Base-by-base conservation (phyloP, 2,888 invertebrate genomes). In the Augiades crinisus region DNA sequence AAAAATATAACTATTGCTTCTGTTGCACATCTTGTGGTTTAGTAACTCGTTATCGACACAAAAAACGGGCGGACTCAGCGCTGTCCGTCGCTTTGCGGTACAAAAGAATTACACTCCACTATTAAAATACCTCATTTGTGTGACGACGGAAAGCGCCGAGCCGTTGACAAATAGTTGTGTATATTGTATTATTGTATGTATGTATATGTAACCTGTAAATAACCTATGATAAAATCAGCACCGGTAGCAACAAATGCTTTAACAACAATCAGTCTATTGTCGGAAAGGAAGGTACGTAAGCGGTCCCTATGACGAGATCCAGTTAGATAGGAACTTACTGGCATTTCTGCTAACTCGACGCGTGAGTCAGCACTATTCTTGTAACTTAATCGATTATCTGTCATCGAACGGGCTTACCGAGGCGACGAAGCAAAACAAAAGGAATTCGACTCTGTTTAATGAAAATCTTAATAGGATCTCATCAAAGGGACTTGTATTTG, bases 201-300 rank as follows among this genome's bases (percentile, higher is more conserved):
- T 74, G 75, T 80, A 81, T 76, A 79, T 87, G 83, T 86, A 86
- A 85, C 81, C 87, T 85, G 88, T 89, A 89, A 87, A 88, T 88
- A 89, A 86, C 78, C 85, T 88, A 88, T 85, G 73, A 72, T 84
- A 84, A 86, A 88, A 87, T 78, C 81, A 89, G 89, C 89, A 89
- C 89, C 89, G 86, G 84, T 87, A 69, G 87, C 86, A 87, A 87
- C 86, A 78, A 83, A 87, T 82, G 87, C 85, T 82, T 78, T 69
- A 89, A 87, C 83, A 87, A 87, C 85, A 67, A 85, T 89, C 88
- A 89, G 88, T 89, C 88, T 89, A 89, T 88, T 88, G 88, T 87
- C 81, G 82, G 77, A 86, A 85, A 86, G 84, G 87, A 87, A 85
- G 83, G 85, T 84, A 78, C 71, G 70, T 60, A 68, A 66, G 71